These are phyloP conservation scores for Nephrotoma flavescens DNA, from an alignment of 2,888 invertebrate genomes.

Conservation along the genomic window DNA sequence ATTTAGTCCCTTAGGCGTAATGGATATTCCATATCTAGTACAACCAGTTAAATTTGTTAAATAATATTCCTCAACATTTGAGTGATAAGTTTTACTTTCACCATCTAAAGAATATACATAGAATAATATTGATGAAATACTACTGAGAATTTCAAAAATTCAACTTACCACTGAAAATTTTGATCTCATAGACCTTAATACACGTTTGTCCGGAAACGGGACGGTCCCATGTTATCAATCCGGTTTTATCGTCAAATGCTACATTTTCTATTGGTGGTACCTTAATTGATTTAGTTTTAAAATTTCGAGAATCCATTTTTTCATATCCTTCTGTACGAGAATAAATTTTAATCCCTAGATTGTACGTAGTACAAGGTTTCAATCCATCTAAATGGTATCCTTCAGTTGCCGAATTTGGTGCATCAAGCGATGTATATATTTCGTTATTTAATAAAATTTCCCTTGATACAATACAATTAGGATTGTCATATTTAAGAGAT, in stretches of 20 bases:
- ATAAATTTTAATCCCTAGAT: not conserved
- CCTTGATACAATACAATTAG: not conserved
- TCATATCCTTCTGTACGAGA: too few relatives aligned
- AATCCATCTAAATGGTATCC: not conserved
- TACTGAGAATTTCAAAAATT: too few relatives aligned
- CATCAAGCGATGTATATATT: not conserved
- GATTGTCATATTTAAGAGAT: not conserved
- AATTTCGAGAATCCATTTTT: not conserved
- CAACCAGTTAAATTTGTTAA: not conserved
- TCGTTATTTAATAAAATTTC: not conserved
- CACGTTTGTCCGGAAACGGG: not conserved
- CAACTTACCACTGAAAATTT: not conserved
- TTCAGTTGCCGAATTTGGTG: not conserved
- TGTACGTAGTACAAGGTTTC: not conserved
- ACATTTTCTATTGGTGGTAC: not conserved
- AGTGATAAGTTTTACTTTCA: too few relatives aligned
- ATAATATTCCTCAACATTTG: not conserved
- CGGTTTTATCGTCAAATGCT: not conserved
- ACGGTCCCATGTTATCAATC: not conserved
- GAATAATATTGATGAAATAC: too few relatives aligned
- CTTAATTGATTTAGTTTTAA: not conserved
- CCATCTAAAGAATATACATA: not conserved
- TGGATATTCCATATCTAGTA: not conserved
- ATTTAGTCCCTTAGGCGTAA: not conserved
- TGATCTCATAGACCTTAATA: not conserved